Percentiles rank a stretch among this genome's conserved stretches.
Evolutionary conservation across 2,888 invertebrate species (phyloP).

Genomic region (Chrysotoxum bicinctum): DNA sequence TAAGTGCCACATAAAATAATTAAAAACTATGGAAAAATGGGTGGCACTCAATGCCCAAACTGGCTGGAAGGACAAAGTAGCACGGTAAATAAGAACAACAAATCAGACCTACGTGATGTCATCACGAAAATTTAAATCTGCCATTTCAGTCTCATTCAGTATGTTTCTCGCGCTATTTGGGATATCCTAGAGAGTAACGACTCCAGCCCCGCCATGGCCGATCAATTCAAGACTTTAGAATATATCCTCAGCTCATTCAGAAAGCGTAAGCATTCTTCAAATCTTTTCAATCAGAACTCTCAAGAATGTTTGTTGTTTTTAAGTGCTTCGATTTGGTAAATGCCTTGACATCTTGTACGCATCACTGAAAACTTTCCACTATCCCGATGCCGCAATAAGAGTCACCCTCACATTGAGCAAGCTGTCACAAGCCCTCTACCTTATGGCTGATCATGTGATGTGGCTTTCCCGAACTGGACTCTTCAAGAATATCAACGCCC

Average conservation of each 20-base stretch:
- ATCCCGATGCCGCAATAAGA: slow-evolving; percentile 87
- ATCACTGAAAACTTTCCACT: slow-evolving; percentile 87
- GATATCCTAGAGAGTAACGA: slow-evolving; percentile 86
- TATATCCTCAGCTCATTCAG: slow-evolving; percentile 92
- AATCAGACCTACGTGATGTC: slow-evolving; percentile 15
- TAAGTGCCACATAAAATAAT: not conserved
- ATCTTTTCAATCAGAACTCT: not conserved
- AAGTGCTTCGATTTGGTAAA: slow-evolving; percentile 93
- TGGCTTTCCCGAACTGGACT: slow-evolving; percentile 91
- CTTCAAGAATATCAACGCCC: slow-evolving; percentile 85
- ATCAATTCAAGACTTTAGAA: slow-evolving; percentile 91
- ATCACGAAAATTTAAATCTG: not conserved
- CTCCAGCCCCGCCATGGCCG: slow-evolving; percentile 85
- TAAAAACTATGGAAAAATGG: slow-evolving; percentile 78
- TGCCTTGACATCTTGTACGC: slow-evolving; percentile 91
- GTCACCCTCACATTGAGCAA: slow-evolving; percentile 90
- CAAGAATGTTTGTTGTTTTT: slow-evolving; percentile 78
- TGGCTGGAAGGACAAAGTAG: slow-evolving; percentile 80
- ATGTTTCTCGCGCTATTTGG: slow-evolving; percentile 91
- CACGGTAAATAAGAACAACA: slow-evolving; percentile 75
- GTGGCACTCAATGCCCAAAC: slow-evolving; percentile 79
- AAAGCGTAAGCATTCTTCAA: slow-evolving; percentile 85
- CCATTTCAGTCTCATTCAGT: slow-evolving; percentile 88
- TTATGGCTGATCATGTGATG: slow-evolving; percentile 92
- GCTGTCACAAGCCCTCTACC: slow-evolving; percentile 89